Percentiles rank a stretch among this genome's conserved stretches.
Evolutionary conservation across 1,140 invertebrate genomes (phyloP).

Genomic region (Lepidurus couesii): DNA sequence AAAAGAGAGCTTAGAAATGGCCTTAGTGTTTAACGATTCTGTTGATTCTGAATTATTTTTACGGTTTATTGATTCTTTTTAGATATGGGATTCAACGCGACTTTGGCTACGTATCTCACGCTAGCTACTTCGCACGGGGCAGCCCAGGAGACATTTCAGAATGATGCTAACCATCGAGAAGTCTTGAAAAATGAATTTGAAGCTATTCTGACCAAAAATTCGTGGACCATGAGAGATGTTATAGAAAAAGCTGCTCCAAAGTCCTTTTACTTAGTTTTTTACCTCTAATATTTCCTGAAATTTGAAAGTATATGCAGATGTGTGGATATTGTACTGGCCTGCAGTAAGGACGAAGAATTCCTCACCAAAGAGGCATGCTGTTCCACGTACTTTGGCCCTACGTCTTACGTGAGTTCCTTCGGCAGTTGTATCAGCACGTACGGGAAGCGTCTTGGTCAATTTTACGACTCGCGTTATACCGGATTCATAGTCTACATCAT

Average conservation of each 20-base stretch:
- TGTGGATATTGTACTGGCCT: not conserved
- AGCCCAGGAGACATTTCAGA: not conserved
- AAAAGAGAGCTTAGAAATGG: no score
- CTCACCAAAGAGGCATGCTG: not conserved
- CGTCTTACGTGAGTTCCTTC: not conserved
- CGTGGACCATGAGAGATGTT: not conserved
- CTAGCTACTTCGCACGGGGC: not conserved
- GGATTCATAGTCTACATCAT: not conserved
- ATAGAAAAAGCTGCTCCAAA: not conserved
- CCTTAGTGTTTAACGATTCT: not conserved
- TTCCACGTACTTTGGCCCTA: not conserved
- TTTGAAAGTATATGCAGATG: not conserved
- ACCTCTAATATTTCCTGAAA: not conserved
- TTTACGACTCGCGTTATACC: not conserved
- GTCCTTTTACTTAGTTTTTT: not conserved
- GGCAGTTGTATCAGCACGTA: not conserved
- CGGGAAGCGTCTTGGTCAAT: not conserved
- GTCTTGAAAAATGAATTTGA: not conserved
- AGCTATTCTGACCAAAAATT: not conserved
- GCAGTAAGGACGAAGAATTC: not conserved
- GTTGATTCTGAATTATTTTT: not conserved
- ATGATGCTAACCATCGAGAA: not conserved
- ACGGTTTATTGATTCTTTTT: not conserved
- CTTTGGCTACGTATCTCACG: slow-evolving; percentile 1
- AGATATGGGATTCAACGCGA: not conserved